These are phyloP conservation scores for Drosophila lacicola DNA, from an alignment of 2,888 invertebrate species.

Conservation along the genomic window DNA sequence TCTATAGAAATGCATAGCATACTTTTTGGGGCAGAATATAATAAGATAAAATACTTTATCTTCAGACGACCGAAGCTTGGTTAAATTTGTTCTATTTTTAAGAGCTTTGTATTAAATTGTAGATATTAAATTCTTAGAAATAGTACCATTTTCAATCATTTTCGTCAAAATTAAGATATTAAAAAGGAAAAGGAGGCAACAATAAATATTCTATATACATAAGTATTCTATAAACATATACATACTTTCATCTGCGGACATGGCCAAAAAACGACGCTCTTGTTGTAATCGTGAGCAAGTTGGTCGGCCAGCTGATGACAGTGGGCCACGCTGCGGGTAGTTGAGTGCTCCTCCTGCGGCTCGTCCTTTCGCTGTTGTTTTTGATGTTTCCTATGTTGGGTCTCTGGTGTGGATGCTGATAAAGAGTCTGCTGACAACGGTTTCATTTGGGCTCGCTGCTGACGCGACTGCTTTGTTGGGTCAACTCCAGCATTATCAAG, in stretches of 20 bases:
- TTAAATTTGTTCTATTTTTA: too few species aligned
- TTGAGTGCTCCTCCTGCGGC: slow-evolving; percentile 2
- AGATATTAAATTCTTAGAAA: too few species aligned
- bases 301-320: slow-evolving; percentile 84
- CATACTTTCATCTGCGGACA: slow-evolving; percentile 85
- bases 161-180: too few species aligned
- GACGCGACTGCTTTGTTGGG: slow-evolving; percentile 70
- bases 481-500: slow-evolving; percentile 57
- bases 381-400: slow-evolving; percentile 28
- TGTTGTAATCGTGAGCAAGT: slow-evolving; percentile 83
- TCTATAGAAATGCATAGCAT: not conserved
- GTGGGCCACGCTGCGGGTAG: slow-evolving; percentile 70
- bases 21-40: not conserved
- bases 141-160: too few species aligned
- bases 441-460: slow-evolving; percentile 60
- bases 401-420: slow-evolving; percentile 42
- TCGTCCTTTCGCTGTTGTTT: slow-evolving; percentile 16
- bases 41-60: not conserved
- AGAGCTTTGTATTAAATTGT: too few species aligned
- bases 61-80: too few species aligned
- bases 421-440: slow-evolving; percentile 56
- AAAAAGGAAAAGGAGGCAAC: not conserved
- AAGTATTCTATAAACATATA: slow-evolving; percentile 24
- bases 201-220: not conserved
- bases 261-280: slow-evolving; percentile 84